Evolutionary conservation across 2,113 vertebrate species (phyloP), one percentile per base, ranked within the genome.

Genomic region (Synchiropus splendidus): DNA sequence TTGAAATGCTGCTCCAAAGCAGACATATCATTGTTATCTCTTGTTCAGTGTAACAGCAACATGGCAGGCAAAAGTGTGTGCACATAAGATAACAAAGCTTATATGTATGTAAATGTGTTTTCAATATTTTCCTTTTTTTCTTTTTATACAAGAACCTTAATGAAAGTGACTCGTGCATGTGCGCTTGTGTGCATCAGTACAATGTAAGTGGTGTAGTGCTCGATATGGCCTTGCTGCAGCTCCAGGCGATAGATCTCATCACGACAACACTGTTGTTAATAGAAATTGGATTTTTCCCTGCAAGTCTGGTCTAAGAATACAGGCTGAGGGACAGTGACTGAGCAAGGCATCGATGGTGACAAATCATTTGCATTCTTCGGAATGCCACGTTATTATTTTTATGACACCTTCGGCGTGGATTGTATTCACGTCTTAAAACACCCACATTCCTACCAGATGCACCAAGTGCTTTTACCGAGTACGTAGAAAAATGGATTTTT

Each of bases 181-280:
- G 16, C 16, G 2, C 39, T 5, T 43, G 31, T n/a, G 6, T 34
- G 18, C 16, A 6, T 37, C 45, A 59, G 2, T 27, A 33, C 36
- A 53, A 47, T 58, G 57, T 36, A 50, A 52, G 42, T 18, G 42
- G 21, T 54, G 57, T 52, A 27, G 46, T 67, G 48, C 54, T 45
- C 34, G 36, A 33, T 34, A 51, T 39, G 48, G 61, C 49, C 42
- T 58, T 39, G 42, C 61, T 65, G 36, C 37, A 33, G 72, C 74
- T 80, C n/a, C 58, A 71, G 73, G 63, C 75, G 72, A 78, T 60
- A 69, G 75, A 80, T 78, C 55, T 40, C 75, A 80, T 82, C 79
- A 68, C 58, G 41, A 57, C 54, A 70, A 75, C 69, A 77, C 63
- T 64, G 67, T 64, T 68, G 64, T 65, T 72, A 67, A 70, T 62